Base-by-base conservation (phyloP, 2,113 vertebrate species). In the Brachyhypopomus gauderio region DNA sequence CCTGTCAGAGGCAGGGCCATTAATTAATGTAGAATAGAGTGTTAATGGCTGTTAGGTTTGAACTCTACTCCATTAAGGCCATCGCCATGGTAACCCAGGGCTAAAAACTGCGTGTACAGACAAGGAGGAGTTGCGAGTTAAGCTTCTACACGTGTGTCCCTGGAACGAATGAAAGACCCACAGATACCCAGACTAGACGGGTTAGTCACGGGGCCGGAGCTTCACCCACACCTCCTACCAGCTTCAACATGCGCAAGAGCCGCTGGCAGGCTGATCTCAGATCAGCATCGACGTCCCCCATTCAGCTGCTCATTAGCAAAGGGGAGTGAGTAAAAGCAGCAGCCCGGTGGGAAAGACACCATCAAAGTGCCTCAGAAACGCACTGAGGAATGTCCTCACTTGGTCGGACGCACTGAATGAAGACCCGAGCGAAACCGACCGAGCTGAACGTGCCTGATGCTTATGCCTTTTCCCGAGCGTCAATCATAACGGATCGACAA, bases 11-110 rank as follows among this genome's bases (percentile, higher is more conserved):
- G 70, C 70, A 78, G 69, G n/a, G 71, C 66, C 67, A 79, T 82
- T 78, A 82, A 85, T 82, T 79, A 78, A 55, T 25, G 25, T 41
- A 70, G 64, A 85, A 82, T 78, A 30, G 71, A 70, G 72, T 78
- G 63, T 79, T 85, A 75, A 82, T 75, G 56, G 71, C 14, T 2
- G 6, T n/a, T 73, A 59, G 2, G 78, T 45, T 38, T 27, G 38
- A 79, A 80, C 75, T 55, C 52, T 30, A 63, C 25, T 48, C 45
- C 79, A 66, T 74, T 74, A 80, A 56, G 30, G 48, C 59, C 70
- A 30, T 85, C 55, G 27, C 75, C 75, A 81, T 85, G 71, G 79
- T 17, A 72, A 85, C 64, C 36, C 12, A 2, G 11, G 60, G 48
- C 72, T 75, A 55, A 81, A 81, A 75, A 81, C 48, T n/a, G 25